Evolutionary conservation across 2,797 vertebrate species (phyloP).

Genomic region (Fistularia commersonii): DNA sequence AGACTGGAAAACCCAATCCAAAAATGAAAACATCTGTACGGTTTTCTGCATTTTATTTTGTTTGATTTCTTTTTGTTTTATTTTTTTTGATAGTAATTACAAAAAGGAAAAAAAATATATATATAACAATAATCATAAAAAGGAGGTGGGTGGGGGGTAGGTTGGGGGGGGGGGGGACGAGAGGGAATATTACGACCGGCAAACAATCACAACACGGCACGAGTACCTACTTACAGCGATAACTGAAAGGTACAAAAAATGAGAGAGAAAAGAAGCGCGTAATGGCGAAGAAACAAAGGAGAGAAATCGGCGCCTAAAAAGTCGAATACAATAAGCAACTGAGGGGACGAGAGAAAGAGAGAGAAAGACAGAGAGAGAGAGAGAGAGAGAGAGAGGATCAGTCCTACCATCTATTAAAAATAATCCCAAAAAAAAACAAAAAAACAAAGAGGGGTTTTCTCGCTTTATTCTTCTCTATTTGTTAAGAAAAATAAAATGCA

Average conservation of each 20-base stretch:
- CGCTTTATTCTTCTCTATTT: constrained; percentile 63
- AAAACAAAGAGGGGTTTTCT: constrained; percentile 54
- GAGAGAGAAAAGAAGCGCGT: constrained; percentile 49
- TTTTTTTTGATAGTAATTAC: constrained; percentile 86
- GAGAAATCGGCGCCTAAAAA: constrained; percentile 84
- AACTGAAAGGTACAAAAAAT: constrained; percentile 85
- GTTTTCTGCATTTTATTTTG: constrained; percentile 78
- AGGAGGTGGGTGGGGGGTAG: constrained; percentile 39
- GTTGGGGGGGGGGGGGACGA: constrained; percentile 28
- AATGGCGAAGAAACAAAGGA: constrained; percentile 68
- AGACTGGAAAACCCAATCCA: constrained; percentile 96
- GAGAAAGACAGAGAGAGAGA: constrained; percentile 49
- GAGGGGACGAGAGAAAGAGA: constrained; percentile 76
- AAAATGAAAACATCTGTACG: constrained; percentile 82
- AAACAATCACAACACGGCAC: constrained; percentile 99
- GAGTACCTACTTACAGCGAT: constrained; percentile 90
- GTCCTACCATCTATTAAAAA: constrained; percentile 86
- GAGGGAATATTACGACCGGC: constrained; percentile 88
- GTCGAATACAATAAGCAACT: constrained; percentile 91
- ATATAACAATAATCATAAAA: constrained; percentile 90
- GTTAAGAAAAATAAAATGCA: constrained; percentile 79
- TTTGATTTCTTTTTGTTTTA: constrained; percentile 77
- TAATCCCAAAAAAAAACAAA: constrained; percentile 10
- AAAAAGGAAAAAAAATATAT: constrained; percentile 77
- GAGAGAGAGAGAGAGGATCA: constrained; percentile 82